Base-by-base conservation (phyloP, 2,888 invertebrate genomes). In the Melolontha melolontha region DNA sequence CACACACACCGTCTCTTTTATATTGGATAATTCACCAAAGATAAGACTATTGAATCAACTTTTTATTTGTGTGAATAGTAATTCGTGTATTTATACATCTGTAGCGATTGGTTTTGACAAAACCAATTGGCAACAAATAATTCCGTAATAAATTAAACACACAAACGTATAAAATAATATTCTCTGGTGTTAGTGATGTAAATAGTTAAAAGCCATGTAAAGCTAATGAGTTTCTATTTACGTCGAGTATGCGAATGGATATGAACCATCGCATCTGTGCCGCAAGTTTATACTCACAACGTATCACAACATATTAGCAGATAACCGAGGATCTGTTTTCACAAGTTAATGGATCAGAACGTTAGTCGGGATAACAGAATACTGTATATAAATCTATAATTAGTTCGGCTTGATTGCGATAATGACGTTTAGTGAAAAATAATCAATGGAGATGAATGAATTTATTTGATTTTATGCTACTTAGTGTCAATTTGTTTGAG, bases 361-460 rank as follows among this genome's bases (percentile, higher is more conserved):
- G 27, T 44, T 14, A 10, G 29, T 12, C 14, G 22, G 14, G 29
- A 44, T 29, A 42, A 59, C 59, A 59, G 59, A 44, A 59, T 59
- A 27, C 41, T 41, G 12, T 59, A 29, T 57, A 44, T 57, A 59
- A 29, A 59, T 59, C 44, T 59, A 44, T 59, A 59, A 59, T 59
- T 59, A 59, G 59, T 47, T 29, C 29, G 29, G 29, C 42, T 59
- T 44, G 12, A 44, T 59, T 44, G 17, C 44, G 41, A 55, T 11
- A 6, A 55, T n/a, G 27, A 44, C 44, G 27, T 2, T 29, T 29
- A 42, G 42, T 44, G 44, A 44, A 59, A 44, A 59, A 59, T 44
- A 29, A 59, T 59, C 29, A 44, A 12, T 5, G 27, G 29, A 29
- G 27, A 29, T 59, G 34, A 44, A 59, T 44, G 44, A 59, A 42